phyloP scores from a whole-genome alignment of 1,140 invertebrate species.

The Zaprionus lachaisei region DNA sequence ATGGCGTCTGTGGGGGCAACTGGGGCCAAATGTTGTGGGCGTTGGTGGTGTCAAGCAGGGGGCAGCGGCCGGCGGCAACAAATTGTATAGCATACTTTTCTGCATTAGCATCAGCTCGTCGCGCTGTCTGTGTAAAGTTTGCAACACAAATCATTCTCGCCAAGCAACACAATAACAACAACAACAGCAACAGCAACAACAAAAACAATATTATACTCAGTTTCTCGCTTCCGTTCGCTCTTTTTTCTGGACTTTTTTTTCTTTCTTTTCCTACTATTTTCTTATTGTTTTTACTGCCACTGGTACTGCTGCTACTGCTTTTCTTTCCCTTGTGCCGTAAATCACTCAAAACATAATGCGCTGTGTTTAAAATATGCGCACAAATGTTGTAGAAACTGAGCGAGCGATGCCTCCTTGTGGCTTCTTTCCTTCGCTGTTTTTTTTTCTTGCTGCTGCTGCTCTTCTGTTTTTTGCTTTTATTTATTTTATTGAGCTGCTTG shows the following conservation, averaged over 20 bases:
- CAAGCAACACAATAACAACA: conserved; percentile 42
- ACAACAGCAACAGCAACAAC: conserved; percentile 4
- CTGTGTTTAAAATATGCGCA: conserved; percentile 76
- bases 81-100: conserved; percentile 70
- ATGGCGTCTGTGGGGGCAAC: conserved; percentile 40
- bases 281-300: conserved; percentile 14
- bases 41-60: background rate
- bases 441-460: conserved; percentile 10
- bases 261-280: conserved; percentile 25
- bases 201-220: conserved; percentile 36
- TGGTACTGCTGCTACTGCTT: conserved; percentile 29
- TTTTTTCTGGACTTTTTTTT: background rate
- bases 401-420: conserved; percentile 50
- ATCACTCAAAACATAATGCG: conserved; percentile 79
- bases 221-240: conserved; percentile 9
- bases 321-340: conserved; percentile 48
- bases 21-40: conserved; percentile 11
- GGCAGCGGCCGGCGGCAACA: conserved; percentile 30
- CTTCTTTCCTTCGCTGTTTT: conserved; percentile 16
- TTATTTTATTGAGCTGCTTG: conserved; percentile 66
- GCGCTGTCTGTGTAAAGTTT: conserved; percentile 40
- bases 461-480: conserved; percentile 33
- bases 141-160: conserved; percentile 65
- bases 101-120: conserved; percentile 60
- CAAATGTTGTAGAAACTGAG: conserved; percentile 64